These are phyloP conservation scores for Meandrina meandrites DNA, from an alignment of 92 coral and sea anemone species.

Conservation along the genomic window DNA sequence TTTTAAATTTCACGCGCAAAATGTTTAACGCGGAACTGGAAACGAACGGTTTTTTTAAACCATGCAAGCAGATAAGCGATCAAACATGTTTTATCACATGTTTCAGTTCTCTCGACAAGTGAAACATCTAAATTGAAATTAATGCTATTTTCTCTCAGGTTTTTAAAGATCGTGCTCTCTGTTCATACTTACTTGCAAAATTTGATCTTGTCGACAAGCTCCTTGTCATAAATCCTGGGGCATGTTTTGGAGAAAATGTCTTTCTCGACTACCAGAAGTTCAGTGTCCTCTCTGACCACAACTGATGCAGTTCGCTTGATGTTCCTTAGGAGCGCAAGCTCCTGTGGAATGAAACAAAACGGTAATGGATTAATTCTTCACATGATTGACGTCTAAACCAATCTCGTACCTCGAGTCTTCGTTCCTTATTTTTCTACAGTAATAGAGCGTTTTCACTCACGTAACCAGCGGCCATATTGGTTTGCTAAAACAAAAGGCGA, in stretches of 20 bases:
- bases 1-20: too few species aligned
- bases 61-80: too few species aligned
- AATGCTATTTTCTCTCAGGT: not conserved
- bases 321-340: conserved; percentile 84
- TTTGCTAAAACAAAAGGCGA: too few species aligned
- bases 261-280: conserved; percentile 88
- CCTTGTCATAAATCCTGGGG: conserved; percentile 91
- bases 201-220: conserved; percentile 80
- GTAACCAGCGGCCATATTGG: too few species aligned
- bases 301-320: conserved; percentile 97
- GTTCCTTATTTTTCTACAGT: too few species aligned
- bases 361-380: not conserved
- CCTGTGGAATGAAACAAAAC: conserved; percentile 46
- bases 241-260: conserved; percentile 89
- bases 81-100: too few species aligned
- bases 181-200: conserved; percentile 81
- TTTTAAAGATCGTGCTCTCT: not conserved
- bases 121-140: too few species aligned
- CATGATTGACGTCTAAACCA: too few species aligned
- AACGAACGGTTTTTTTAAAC: too few species aligned
- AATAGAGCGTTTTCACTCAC: too few species aligned
- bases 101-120: not conserved
- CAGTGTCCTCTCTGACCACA: conserved; percentile 90
- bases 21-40: too few species aligned
- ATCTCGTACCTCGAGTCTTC: too few species aligned